phyloP scores from a whole-genome alignment of 2,888 invertebrate species.

The Patella caerulea region DNA sequence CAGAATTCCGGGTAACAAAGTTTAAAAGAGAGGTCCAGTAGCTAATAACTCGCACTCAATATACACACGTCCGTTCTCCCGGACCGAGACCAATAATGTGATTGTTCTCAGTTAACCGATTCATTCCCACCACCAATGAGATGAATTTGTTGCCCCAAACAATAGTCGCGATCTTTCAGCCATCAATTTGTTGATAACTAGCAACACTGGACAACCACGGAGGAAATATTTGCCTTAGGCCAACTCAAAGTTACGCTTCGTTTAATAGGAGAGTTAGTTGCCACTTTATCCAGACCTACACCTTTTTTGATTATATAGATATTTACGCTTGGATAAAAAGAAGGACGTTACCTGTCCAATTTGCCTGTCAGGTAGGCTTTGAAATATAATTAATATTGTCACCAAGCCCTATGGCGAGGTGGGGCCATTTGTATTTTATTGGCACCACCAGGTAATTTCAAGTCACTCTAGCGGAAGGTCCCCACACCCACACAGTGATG shows the following conservation, averaged over 20 bases:
- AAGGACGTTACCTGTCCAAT: not conserved
- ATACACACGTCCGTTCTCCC: too few species aligned
- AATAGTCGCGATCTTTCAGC: not conserved
- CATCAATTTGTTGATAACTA: not conserved
- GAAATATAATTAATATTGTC: constrained; percentile 1
- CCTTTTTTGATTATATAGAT: not conserved
- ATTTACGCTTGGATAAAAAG: not conserved
- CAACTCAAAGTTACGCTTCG: not conserved
- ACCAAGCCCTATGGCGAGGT: not conserved
- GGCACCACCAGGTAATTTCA: too few species aligned
- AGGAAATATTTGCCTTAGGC: not conserved
- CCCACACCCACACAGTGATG: too few species aligned
- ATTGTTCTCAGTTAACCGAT: too few species aligned
- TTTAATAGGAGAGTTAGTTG: not conserved
- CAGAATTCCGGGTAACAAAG: too few species aligned
- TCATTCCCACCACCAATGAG: too few species aligned
- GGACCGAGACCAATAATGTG: too few species aligned
- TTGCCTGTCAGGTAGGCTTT: not conserved
- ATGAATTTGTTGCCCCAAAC: not conserved
- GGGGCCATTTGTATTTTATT: too few species aligned
- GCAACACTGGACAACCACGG: not conserved
- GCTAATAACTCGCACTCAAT: too few species aligned
- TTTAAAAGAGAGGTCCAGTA: too few species aligned
- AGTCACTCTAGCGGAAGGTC: too few species aligned
- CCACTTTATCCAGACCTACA: not conserved